Evolutionary conservation across 1,140 invertebrate species (phyloP).

Genomic region (Tribolium castaneum): DNA sequence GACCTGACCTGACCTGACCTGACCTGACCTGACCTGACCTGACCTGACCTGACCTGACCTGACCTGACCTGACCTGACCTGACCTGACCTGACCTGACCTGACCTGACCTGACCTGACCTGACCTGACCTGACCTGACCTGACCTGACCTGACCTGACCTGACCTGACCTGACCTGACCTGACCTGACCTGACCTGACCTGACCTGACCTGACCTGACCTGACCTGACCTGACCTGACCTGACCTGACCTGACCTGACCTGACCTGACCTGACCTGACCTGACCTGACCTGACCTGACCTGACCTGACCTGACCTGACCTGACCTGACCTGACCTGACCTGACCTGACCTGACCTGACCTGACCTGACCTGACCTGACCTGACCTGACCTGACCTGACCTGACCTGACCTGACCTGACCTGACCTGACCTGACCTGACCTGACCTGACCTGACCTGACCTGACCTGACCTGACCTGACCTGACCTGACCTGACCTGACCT

Average conservation of each 20-base stretch:
- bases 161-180: conserved; percentile 41
- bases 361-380: conserved; percentile 45
- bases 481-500: conserved; percentile 45
- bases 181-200: conserved; percentile 39
- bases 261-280: conserved; percentile 38
- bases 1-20: too few relatives aligned
- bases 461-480: conserved; percentile 16
- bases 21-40: too few relatives aligned
- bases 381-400: conserved; percentile 25
- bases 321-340: conserved; percentile 46
- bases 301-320: conserved; percentile 45
- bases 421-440: neutral
- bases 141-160: conserved; percentile 39
- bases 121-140: conserved; percentile 39
- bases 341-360: conserved; percentile 44
- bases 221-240: conserved; percentile 37
- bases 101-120: conserved; percentile 39
- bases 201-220: conserved; percentile 37
- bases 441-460: conserved; percentile 49
- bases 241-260: conserved; percentile 28
- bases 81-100: conserved; percentile 46
- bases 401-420: conserved; percentile 16
- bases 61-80: too few relatives aligned
- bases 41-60: too few relatives aligned
- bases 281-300: conserved; percentile 41